phyloP scores from a whole-genome alignment of 2,888 invertebrate genomes.

The Campoletis raptor region DNA sequence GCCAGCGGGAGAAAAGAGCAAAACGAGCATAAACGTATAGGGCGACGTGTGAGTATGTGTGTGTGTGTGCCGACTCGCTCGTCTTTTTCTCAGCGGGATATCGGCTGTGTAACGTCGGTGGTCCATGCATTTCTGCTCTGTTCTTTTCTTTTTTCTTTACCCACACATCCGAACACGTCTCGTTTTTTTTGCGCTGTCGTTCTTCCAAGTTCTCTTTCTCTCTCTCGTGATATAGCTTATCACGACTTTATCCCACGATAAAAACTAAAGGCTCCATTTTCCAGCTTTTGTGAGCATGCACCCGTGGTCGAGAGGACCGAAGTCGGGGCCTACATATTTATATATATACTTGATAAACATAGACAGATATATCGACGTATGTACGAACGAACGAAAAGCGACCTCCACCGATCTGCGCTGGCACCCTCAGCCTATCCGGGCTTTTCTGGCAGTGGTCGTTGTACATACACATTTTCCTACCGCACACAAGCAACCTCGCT shows the following conservation, averaged over 20 bases:
- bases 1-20: conserved; percentile 37
- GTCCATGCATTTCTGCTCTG: conserved; percentile 63
- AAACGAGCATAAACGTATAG: conserved; percentile 40
- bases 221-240: conserved; percentile 80
- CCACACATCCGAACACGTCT: not conserved
- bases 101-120: conserved; percentile 68
- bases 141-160: conserved; percentile 25
- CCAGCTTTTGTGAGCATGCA: conserved; percentile 79
- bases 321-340: conserved; percentile 38
- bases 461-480: conserved; percentile 43
- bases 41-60: conserved; percentile 4
- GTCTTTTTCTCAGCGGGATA: conserved; percentile 63
- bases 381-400: conserved; percentile 39
- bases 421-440: conserved; percentile 57
- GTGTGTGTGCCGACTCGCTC: conserved; percentile 37
- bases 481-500: conserved; percentile 13
- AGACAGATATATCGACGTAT: conserved; percentile 11
- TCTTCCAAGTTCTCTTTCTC: conserved; percentile 73
- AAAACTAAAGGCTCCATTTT: conserved; percentile 83
- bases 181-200: conserved; percentile 66
- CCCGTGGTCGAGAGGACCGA: conserved; percentile 69
- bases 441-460: conserved; percentile 46
- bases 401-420: conserved; percentile 43
- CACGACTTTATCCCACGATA: conserved; percentile 83
- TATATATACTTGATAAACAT: conserved; percentile 1